These are phyloP conservation scores for Echeneis naucrates DNA, from an alignment of 2,797 vertebrate species.

Conservation along the genomic window DNA sequence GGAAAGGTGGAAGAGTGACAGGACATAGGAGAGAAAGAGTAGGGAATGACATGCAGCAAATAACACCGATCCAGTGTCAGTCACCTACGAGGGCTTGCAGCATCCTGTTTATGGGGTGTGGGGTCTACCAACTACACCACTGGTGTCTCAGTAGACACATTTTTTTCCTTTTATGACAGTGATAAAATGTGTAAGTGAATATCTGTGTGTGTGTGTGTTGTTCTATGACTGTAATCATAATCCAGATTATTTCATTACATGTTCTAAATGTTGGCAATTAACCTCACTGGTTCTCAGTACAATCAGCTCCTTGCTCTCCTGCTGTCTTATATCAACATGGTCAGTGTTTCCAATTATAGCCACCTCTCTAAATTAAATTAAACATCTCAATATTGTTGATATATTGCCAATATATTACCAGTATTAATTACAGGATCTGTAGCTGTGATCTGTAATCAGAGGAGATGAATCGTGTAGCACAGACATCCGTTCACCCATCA, in stretches of 20 bases:
- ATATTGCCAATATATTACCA: slow-evolving; percentile 73
- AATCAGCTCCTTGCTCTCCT: slow-evolving; percentile 56
- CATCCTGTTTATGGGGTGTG: too few relatives aligned
- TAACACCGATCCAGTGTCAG: too few relatives aligned
- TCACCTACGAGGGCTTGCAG: too few relatives aligned
- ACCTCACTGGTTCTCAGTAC: slow-evolving; percentile 43
- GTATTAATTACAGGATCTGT: slow-evolving; percentile 67
- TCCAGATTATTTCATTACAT: slow-evolving; percentile 64
- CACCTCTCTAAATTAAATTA: slow-evolving; percentile 63
- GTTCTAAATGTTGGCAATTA: slow-evolving; percentile 56
- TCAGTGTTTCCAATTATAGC: slow-evolving; percentile 77
- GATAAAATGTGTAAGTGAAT: background rate
- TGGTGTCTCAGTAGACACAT: background rate
- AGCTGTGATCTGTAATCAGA: slow-evolving; percentile 61
- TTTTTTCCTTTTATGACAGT: background rate
- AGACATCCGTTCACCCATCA: slow-evolving; percentile 33
- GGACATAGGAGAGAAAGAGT: too few relatives aligned
- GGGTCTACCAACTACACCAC: too few relatives aligned
- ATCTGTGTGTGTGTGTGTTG: background rate
- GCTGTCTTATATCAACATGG: slow-evolving; percentile 64
- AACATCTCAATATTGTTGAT: slow-evolving; percentile 73
- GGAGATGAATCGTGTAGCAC: slow-evolving; percentile 60
- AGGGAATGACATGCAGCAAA: too few relatives aligned
- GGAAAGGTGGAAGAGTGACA: too few relatives aligned
- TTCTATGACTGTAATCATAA: slow-evolving; percentile 32